Evolutionary conservation across 1,140 invertebrate species (phyloP).

Genomic region (Pogonognathellus flavescens): DNA sequence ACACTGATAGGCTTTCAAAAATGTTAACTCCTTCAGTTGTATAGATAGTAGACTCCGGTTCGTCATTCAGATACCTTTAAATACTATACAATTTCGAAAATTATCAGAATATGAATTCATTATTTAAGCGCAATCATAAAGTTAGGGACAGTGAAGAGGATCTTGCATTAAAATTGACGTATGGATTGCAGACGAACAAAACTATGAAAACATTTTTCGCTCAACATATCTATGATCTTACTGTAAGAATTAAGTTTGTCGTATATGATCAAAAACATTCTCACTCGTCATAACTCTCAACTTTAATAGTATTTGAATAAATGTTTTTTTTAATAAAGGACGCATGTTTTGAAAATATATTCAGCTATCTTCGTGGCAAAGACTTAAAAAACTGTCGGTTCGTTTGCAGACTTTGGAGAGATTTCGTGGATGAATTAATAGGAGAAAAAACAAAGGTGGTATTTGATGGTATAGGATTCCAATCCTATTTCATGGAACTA

Average conservation of each 20-base stretch:
- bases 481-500: background rate
- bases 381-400: slow-evolving; percentile 36
- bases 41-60: no score
- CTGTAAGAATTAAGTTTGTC: background rate
- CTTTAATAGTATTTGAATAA: no score
- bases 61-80: background rate
- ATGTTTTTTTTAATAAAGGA: slow-evolving; percentile 29
- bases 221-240: background rate
- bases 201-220: background rate
- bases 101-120: background rate
- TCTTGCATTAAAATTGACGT: background rate
- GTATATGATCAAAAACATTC: no score
- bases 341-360: background rate
- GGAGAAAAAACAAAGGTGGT: background rate
- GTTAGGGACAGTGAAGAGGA: background rate
- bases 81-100: background rate
- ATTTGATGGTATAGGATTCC: background rate
- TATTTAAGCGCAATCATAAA: background rate
- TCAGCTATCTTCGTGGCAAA: slow-evolving; percentile 26
- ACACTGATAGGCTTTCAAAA: no score
- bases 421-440: background rate
- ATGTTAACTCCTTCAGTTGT: no score
- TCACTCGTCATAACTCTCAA: background rate
- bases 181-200: background rate
- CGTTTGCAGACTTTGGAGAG: slow-evolving; percentile 41